A percentile compares a stretch with the other conserved stretches of the same genome.
phyloP scores from a whole-genome alignment of 2,113 vertebrate species.

The Urocolius indicus region DNA sequence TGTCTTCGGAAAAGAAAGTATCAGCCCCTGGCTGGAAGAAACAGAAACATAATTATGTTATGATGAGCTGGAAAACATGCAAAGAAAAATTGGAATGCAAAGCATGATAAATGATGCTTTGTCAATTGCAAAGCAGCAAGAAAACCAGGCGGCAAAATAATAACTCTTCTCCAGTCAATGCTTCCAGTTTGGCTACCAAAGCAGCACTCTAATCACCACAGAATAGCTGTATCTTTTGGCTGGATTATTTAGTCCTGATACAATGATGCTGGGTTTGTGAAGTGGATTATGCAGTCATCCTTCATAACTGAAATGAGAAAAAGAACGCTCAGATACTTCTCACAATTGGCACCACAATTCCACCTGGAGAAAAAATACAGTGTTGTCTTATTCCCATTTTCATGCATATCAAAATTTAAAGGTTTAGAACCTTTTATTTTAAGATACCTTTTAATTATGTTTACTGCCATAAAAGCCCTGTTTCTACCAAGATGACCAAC shows the following conservation, averaged over 20 bases:
- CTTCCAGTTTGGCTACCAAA: conserved; percentile 57
- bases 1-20: conserved; percentile 70
- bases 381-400: background rate
- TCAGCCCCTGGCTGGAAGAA: conserved; percentile 67
- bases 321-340: background rate
- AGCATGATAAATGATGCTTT: conserved; percentile 66
- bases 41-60: conserved; percentile 73
- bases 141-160: conserved; percentile 5
- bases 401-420: background rate
- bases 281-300: background rate
- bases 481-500: background rate
- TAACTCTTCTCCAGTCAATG: conserved; percentile 25
- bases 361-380: background rate
- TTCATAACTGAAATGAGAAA: background rate
- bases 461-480: background rate
- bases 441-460: background rate
- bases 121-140: conserved; percentile 52
- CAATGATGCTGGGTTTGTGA: conserved; percentile 7
- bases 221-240: background rate
- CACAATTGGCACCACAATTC: background rate
- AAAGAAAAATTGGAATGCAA: conserved; percentile 71
- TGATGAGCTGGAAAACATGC: conserved; percentile 73
- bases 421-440: background rate
- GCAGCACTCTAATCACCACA: background rate
- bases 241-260: background rate